Conservation (phyloP, 1,140 invertebrate species). For the Aphelinus certus region DNA sequence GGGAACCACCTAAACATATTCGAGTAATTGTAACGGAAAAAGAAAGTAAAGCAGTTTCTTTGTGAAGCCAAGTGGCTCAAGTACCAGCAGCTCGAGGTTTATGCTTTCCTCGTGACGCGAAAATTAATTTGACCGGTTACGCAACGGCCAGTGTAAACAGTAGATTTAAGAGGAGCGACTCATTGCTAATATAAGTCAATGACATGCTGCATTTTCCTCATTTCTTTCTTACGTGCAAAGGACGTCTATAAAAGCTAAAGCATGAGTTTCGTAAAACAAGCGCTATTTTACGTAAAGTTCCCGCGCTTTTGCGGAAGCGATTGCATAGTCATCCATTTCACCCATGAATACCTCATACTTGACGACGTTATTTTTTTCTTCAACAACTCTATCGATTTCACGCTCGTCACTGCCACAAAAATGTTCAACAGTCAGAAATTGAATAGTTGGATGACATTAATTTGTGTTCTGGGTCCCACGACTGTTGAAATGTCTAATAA, state of each 20-base stretch:
- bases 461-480: too few relatives aligned
- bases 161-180: background rate
- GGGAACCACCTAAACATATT: background rate
- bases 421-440: too few relatives aligned
- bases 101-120: conserved; percentile 28
- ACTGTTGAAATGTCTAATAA: too few relatives aligned
- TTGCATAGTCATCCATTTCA: too few relatives aligned
- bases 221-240: background rate
- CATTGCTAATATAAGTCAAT: conserved; percentile 2
- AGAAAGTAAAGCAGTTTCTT: conserved; percentile 28
- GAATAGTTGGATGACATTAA: too few relatives aligned
- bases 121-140: conserved; percentile 39
- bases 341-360: too few relatives aligned
- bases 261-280: too few relatives aligned
- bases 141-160: conserved; percentile 29
- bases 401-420: too few relatives aligned
- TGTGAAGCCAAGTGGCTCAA: background rate
- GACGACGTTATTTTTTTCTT: too few relatives aligned
- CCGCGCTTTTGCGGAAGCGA: too few relatives aligned
- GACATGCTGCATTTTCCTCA: background rate
- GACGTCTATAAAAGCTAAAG: background rate
- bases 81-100: conserved; percentile 5
- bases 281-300: too few relatives aligned
- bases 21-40: conserved; percentile 12
- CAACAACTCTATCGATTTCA: too few relatives aligned